These are phyloP conservation scores for Disparrhopalites patrizii DNA, from an alignment of 2,888 invertebrate genomes.

Conservation along the genomic window DNA sequence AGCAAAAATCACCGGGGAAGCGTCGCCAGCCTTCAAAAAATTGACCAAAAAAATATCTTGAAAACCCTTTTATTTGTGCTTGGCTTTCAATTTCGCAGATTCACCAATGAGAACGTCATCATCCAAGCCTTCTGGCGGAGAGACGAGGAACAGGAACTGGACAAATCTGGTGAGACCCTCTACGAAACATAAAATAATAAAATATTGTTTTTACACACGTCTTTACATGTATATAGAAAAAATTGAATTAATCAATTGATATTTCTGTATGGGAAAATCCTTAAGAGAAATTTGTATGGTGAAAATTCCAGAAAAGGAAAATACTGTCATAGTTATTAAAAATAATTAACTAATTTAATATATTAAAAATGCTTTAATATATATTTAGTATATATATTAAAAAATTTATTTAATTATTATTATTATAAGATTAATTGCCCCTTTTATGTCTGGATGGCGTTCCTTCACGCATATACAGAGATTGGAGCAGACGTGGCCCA, in stretches of 20 bases:
- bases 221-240: too few species aligned
- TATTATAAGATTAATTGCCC: background rate
- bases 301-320: background rate
- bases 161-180: background rate
- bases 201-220: background rate
- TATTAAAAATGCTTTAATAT: background rate
- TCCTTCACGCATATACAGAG: too few species aligned
- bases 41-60: too few species aligned
- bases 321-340: background rate
- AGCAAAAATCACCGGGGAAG: too few species aligned
- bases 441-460: too few species aligned
- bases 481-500: too few species aligned
- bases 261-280: too few species aligned
- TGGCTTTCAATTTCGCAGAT: slow-evolving; percentile 54
- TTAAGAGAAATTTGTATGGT: too few species aligned
- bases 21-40: too few species aligned
- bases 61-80: background rate
- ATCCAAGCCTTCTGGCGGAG: slow-evolving; percentile 1
- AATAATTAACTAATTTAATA: background rate
- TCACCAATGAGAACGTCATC: slow-evolving; percentile 12
- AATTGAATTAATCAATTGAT: too few species aligned
- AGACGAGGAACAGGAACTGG: slow-evolving; percentile 2
- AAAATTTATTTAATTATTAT: background rate
- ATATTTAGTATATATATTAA: background rate
- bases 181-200: background rate